A percentile compares a stretch with the other conserved stretches of the same genome.
Evolutionary conservation across 2,888 invertebrate genomes (phyloP).

Genomic region (Drosophila cognata): DNA sequence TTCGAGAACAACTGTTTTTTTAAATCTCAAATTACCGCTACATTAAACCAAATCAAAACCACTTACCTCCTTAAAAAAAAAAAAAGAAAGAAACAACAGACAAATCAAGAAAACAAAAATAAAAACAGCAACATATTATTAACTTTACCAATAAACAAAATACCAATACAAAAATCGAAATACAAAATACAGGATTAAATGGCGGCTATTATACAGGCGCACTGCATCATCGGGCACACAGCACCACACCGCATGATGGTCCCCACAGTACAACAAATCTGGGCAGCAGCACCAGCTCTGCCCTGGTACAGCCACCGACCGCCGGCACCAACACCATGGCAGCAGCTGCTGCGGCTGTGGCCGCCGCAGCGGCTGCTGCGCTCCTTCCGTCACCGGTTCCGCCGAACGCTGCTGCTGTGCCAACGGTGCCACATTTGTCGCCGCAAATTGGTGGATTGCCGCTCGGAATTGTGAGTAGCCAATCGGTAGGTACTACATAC

Average conservation of each 20-base stretch:
- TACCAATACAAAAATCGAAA: slow-evolving; percentile 71
- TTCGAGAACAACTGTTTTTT: slow-evolving; percentile 34
- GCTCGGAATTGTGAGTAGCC: slow-evolving; percentile 86
- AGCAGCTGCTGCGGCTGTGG: slow-evolving; percentile 66
- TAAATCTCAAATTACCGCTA: slow-evolving; percentile 17
- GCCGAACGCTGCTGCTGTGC: slow-evolving; percentile 79
- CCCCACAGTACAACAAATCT: slow-evolving; percentile 76
- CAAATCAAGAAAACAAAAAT: slow-evolving; percentile 4
- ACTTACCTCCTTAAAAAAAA: slow-evolving; percentile 1
- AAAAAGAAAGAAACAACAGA: background rate
- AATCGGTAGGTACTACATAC: slow-evolving; percentile 84
- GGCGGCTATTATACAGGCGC: slow-evolving; percentile 90
- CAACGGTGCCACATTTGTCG: slow-evolving; percentile 84
- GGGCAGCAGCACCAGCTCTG: slow-evolving; percentile 75
- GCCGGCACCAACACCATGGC: slow-evolving; percentile 63
- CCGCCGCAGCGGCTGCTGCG: slow-evolving; percentile 65
- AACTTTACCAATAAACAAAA: slow-evolving; percentile 55
- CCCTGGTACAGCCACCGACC: slow-evolving; percentile 71
- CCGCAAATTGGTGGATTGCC: slow-evolving; percentile 86
- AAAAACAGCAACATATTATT: slow-evolving; percentile 52
- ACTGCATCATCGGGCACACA: slow-evolving; percentile 93
- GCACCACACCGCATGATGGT: slow-evolving; percentile 92
- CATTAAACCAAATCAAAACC: slow-evolving; percentile 22
- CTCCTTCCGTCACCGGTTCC: slow-evolving; percentile 53
- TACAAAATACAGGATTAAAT: slow-evolving; percentile 88